Base-by-base conservation (phyloP, 2,797 vertebrate species). In the Sebastiscus tertius region DNA sequence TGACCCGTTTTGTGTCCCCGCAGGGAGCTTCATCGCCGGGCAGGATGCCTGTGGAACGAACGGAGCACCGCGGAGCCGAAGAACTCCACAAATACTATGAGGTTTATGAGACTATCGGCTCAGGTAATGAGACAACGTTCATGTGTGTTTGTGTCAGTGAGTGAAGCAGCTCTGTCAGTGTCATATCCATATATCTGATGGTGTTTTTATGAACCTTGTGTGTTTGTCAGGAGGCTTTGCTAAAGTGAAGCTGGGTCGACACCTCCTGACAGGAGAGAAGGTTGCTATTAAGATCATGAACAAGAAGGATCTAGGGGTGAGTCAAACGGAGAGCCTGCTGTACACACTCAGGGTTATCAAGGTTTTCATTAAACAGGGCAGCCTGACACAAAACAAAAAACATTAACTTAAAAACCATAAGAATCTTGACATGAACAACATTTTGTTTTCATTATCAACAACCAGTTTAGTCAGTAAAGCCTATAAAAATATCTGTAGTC, bases 201-300 rank as follows among this genome's bases (percentile, higher is more conserved):
- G 13, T 16, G 4, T 58, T 6, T 26, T 8, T 34, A 6, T 75
- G 9, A 56, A 66, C 49, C 11, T 0, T 64, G 18, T 72, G 13
- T 80, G 3, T 72, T 70, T 82, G 84, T 67, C 88, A 99, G 98
- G 98, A 85, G 98, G 98, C 13, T 99, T 99, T 92, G 98, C 97
- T 16, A 99, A 99, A 87, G 98, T 99, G 52, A 99, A 99, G 80
- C 96, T 98, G 71, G 98, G 95, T 0, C 94, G 92, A 34, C 98
- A 99, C 92, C 93, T 96, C 58, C 93, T 97, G 76, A 98, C 98
- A 2, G 96, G 97, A 87, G 98, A 99, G 93, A 97, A 97, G 75
- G 98, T 99, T 85, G 98, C 98, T 24, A 95, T 99, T 90, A 99
- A 99, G 94, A 97, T 99, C 85, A 98, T 99, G 97, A 97, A 97